Percentiles rank a stretch among this genome's conserved stretches.
Conservation (phyloP, 2,113 vertebrate species). For the Rafetus swinhoei region DNA sequence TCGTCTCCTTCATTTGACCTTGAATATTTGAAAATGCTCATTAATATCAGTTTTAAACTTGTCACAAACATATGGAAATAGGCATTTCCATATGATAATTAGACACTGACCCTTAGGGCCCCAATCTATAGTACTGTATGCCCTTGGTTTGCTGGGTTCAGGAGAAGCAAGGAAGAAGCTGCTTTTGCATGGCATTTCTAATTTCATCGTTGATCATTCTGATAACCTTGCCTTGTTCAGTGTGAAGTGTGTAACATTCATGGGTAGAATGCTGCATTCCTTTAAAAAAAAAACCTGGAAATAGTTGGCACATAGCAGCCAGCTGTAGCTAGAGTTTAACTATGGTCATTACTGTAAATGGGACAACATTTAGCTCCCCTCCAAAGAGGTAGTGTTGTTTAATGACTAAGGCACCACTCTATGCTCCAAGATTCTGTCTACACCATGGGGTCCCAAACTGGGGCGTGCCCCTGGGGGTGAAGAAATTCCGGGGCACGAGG, state of each 20-base stretch:
- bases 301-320: background rate
- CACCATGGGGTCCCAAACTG: too few species aligned
- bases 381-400: background rate
- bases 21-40: background rate
- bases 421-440: background rate
- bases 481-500: too few species aligned
- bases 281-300: background rate
- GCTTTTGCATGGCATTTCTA: background rate
- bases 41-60: background rate
- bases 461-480: too few species aligned
- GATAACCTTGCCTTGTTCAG: background rate
- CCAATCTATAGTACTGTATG: background rate
- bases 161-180: background rate
- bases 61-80: background rate
- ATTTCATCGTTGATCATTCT: background rate
- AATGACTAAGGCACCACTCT: background rate
- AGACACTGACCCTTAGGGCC: background rate
- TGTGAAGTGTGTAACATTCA: background rate
- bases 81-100: background rate
- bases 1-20: background rate
- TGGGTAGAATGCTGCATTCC: background rate
- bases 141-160: background rate
- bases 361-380: background rate
- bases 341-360: background rate
- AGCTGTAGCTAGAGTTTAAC: background rate